phyloP scores from a whole-genome alignment of 2,888 invertebrate genomes.

The Lumbricus terrestris region DNA sequence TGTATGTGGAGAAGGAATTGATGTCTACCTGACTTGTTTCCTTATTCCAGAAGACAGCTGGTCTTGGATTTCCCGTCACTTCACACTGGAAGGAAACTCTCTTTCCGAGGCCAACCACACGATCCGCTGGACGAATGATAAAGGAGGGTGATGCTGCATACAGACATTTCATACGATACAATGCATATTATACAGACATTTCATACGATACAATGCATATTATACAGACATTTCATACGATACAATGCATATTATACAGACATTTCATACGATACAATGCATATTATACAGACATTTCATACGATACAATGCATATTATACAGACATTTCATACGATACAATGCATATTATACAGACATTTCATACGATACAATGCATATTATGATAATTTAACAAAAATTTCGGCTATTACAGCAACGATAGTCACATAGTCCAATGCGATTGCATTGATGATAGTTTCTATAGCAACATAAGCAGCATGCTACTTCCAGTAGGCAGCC shows the following conservation, averaged over 20 bases:
- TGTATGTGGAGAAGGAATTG: background rate
- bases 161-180: background rate
- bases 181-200: background rate
- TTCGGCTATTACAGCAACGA: background rate
- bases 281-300: conserved; percentile 54
- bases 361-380: no score
- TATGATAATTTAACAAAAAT: background rate
- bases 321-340: no score
- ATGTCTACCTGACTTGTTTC: conserved; percentile 24
- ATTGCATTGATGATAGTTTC: no score
- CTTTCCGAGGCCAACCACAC: conserved; percentile 38
- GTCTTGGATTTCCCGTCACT: conserved; percentile 40
- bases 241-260: background rate
- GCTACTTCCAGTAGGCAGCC: no score
- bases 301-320: background rate
- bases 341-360: no score
- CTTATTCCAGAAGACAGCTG: conserved; percentile 41
- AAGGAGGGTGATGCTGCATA: conserved; percentile 52
- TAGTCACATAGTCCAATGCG: no score
- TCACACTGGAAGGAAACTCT: conserved; percentile 39
- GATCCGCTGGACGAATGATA: conserved; percentile 36
- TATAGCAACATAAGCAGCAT: no score
- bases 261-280: no score
- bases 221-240: no score
- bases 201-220: no score